These are phyloP conservation scores for Romanomermis culicivorax DNA, from an alignment of 2,888 invertebrate species.

Conservation along the genomic window DNA sequence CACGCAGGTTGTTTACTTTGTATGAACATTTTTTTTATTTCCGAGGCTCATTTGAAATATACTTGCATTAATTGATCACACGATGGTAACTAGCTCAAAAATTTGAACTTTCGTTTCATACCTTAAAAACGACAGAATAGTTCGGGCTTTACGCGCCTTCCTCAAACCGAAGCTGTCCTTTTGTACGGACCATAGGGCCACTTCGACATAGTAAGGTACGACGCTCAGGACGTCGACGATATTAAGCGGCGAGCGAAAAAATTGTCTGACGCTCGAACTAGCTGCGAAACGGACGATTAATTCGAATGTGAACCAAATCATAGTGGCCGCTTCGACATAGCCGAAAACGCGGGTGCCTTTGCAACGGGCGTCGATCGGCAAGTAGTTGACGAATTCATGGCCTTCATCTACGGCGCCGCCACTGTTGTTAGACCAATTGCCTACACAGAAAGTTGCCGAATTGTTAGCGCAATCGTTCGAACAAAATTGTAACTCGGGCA, in stretches of 20 bases:
- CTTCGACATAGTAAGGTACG: not conserved
- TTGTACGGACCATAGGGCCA: not conserved
- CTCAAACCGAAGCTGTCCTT: not conserved
- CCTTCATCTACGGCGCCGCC: too few relatives aligned
- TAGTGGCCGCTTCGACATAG: not conserved
- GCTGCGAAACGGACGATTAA: not conserved
- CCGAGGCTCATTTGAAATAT: too few relatives aligned
- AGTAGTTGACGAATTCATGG: too few relatives aligned
- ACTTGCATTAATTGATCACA: too few relatives aligned
- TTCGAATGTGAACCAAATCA: not conserved
- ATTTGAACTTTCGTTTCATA: too few relatives aligned
- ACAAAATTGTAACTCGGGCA: not conserved
- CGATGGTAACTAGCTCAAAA: too few relatives aligned
- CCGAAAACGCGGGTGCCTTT: not conserved
- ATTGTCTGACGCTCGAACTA: not conserved
- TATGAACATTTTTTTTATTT: too few relatives aligned
- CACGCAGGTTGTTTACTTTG: too few relatives aligned
- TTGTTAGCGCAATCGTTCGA: not conserved
- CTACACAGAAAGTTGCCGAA: not conserved
- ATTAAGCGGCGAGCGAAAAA: not conserved
- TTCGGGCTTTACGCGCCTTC: not conserved
- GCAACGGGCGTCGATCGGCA: not conserved
- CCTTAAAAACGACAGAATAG: not conserved
- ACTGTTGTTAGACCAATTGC: not conserved
- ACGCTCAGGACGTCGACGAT: not conserved